Percentiles rank a stretch among this genome's conserved stretches.
These are phyloP conservation scores for Papilio polytes DNA, from an alignment of 1,140 invertebrate species.

Conservation along the genomic window DNA sequence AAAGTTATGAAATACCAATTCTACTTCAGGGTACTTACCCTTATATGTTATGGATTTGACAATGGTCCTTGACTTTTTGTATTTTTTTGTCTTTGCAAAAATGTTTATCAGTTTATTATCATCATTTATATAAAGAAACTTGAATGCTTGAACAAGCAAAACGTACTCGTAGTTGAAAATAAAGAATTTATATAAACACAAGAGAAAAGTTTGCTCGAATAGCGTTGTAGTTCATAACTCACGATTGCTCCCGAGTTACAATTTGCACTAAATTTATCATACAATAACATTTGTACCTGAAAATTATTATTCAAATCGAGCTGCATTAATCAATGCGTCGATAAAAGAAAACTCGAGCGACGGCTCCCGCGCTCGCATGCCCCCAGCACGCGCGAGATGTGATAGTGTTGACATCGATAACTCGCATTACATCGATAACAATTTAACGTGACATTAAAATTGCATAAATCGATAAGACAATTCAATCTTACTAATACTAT, in stretches of 20 bases:
- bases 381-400: slow-evolving; percentile 8
- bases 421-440: slow-evolving; percentile 3
- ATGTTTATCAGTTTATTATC: too few relatives aligned
- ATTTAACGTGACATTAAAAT: not conserved
- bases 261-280: slow-evolving; percentile 84
- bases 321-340: slow-evolving; percentile 81
- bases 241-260: slow-evolving; percentile 71
- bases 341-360: slow-evolving; percentile 79
- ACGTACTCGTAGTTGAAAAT: not conserved
- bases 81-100: too few relatives aligned
- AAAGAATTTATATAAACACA: not conserved
- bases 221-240: slow-evolving; percentile 38
- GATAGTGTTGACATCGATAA: slow-evolving; percentile 52
- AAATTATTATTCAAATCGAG: slow-evolving; percentile 83
- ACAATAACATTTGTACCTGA: slow-evolving; percentile 81
- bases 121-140: too few relatives aligned
- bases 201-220: not conserved
- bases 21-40: too few relatives aligned
- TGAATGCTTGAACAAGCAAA: too few relatives aligned
- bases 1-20: too few relatives aligned
- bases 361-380: slow-evolving; percentile 61
- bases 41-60: too few relatives aligned
- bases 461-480: too few relatives aligned
- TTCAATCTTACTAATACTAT: too few relatives aligned
- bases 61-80: too few relatives aligned